Base-by-base conservation (phyloP, 53 echinoderm and acorn worm genomes). In the Actinopyga echinites region DNA sequence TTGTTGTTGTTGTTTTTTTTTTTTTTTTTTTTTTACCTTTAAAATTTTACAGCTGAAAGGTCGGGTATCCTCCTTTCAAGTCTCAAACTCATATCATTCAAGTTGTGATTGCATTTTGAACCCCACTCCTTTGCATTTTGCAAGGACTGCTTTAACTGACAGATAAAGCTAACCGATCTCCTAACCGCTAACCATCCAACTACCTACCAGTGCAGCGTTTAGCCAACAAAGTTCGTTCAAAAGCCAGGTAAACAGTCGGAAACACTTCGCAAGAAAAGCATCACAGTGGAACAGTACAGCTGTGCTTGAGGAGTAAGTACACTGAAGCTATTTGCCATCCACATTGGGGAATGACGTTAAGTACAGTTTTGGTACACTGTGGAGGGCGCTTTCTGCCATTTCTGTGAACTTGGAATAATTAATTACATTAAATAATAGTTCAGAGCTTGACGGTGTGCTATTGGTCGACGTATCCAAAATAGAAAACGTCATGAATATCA, bases 401-500 rank as follows among this genome's bases (percentile, higher is more conserved):
- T 69, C 69, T 38, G 11, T 40, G 69, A 69, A 69, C 20, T 20
- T 22, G 12, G 69, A 23, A 69, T 67, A 67, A 67, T 67, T n/a
- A 67, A 22, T 35, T 35, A 28, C 20, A 66, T 20, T 66, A 67
- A 67, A 67, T 67, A 67, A 35, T 67, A 67, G 33, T 33, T 32
- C 33, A 5, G 20, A 67, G 67, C 31, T 23, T 35, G 8, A 5
- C 37, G 69, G 12, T 21, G 9, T 21, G 21, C 40, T 6, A 69
- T 69, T 69, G 69, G 69, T 69, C 23, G 23, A 22, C 2, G 10
- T 38, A 40, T 69, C 69, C 69, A 69, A 38, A 69, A 69, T 69
- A 69, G 67, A 69, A 40, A 69, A 69, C 69, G 69, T 38, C 69
- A 69, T 69, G 69, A 37, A 69, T 69, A 69, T 25, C 24, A 38